These are phyloP conservation scores for Nebria brevicollis DNA, from an alignment of 2,888 invertebrate species.

Conservation along the genomic window DNA sequence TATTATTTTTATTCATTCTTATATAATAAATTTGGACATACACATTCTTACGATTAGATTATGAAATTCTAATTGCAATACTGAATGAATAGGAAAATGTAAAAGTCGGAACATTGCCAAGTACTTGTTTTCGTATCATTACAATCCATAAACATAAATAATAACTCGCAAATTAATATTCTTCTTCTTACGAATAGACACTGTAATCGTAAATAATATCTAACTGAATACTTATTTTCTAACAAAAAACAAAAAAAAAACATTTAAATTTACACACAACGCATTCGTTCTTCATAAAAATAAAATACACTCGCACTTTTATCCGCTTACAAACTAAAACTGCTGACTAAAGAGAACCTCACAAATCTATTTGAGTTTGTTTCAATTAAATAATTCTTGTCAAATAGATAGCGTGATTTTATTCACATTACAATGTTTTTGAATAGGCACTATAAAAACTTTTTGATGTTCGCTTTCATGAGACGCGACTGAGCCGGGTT, in stretches of 20 bases:
- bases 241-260: background rate
- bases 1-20: slow-evolving; percentile 36
- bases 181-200: background rate
- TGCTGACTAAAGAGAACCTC: background rate
- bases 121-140: background rate
- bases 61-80: slow-evolving; percentile 33
- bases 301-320: background rate
- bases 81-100: slow-evolving; percentile 39
- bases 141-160: background rate
- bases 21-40: slow-evolving; percentile 27
- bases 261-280: background rate
- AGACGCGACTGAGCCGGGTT: slow-evolving; percentile 76
- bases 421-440: background rate
- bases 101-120: slow-evolving; percentile 21
- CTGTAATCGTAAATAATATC: background rate
- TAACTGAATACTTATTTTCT: background rate
- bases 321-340: background rate
- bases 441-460: slow-evolving; percentile 70
- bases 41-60: slow-evolving; percentile 35
- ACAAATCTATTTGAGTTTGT: background rate
- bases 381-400: background rate
- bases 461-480: slow-evolving; percentile 72
- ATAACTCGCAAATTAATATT: background rate
- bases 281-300: background rate
- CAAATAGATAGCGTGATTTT: background rate